Percentiles rank a stretch among this genome's conserved stretches.
Evolutionary conservation across 2,888 invertebrate genomes (phyloP).

Genomic region (Cephalotes varians): DNA sequence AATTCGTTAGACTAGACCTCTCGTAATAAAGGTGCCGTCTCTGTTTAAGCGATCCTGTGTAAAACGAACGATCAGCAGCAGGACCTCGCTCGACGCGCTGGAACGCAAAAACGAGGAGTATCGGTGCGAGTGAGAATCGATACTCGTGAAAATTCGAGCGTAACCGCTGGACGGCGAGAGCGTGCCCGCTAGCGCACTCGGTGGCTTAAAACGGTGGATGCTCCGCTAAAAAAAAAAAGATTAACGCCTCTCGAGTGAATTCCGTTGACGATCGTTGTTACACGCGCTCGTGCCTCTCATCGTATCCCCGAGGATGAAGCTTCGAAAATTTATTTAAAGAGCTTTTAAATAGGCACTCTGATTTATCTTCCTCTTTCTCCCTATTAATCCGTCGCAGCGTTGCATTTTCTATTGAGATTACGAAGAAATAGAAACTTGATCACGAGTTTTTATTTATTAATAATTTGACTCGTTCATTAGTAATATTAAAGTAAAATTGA

Average conservation of each 20-base stretch:
- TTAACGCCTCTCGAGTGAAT: slow-evolving; percentile 42
- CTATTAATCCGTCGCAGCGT: neutral
- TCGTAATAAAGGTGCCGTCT: slow-evolving; percentile 49
- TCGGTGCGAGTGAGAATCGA: slow-evolving; percentile 48
- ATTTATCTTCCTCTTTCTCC: neutral
- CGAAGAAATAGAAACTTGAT: neutral
- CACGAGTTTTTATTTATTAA: neutral
- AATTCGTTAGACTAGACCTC: slow-evolving; percentile 55
- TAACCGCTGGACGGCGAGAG: slow-evolving; percentile 33
- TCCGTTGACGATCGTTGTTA: slow-evolving; percentile 24
- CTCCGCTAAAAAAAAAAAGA: slow-evolving; percentile 21
- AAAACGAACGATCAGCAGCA: slow-evolving; percentile 55
- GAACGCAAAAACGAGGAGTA: slow-evolving; percentile 39
- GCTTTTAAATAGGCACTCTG: slow-evolving; percentile 14
- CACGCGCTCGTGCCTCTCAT: slow-evolving; percentile 31
- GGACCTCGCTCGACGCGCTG: slow-evolving; percentile 6
- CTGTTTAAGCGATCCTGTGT: slow-evolving; percentile 57
- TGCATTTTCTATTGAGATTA: neutral
- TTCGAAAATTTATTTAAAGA: neutral
- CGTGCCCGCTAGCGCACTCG: slow-evolving; percentile 38
- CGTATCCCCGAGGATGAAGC: slow-evolving; percentile 16
- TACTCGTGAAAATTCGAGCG: slow-evolving; percentile 58
- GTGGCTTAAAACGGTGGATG: slow-evolving; percentile 40
- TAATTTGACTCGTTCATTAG: neutral
- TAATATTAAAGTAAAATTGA: neutral